Evolutionary conservation across 2,888 invertebrate species (phyloP).

Genomic region (Tenthredo notha): DNA sequence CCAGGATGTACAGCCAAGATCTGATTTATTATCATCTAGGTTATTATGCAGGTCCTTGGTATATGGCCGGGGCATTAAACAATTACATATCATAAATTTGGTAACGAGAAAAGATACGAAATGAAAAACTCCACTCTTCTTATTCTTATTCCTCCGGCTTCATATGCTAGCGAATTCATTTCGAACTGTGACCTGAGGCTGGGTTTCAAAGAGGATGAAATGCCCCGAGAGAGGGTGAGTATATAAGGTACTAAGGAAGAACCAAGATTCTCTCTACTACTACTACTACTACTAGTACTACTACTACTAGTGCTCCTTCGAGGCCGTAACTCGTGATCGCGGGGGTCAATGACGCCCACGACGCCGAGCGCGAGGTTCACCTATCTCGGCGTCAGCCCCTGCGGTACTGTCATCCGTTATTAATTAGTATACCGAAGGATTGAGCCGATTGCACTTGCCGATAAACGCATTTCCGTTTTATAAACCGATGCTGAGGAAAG

Average conservation of each 20-base stretch:
- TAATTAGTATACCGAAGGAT: conserved; percentile 55
- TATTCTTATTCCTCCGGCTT: neutral
- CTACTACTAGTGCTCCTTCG: neutral
- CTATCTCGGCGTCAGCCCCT: conserved; percentile 49
- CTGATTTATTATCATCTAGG: conserved; percentile 27
- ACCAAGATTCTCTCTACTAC: conserved; percentile 5
- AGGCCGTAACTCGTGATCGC: conserved; percentile 50
- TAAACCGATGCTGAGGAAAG: neutral
- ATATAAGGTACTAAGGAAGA: conserved; percentile 17
- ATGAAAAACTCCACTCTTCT: conserved; percentile 19
- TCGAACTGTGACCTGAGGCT: conserved; percentile 20
- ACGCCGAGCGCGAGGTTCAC: conserved; percentile 43
- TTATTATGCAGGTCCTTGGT: neutral
- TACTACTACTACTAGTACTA: neutral
- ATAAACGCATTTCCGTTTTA: conserved; percentile 30
- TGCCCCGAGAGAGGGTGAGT: conserved; percentile 14
- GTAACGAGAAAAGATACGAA: conserved; percentile 9
- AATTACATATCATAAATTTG: conserved; percentile 26
- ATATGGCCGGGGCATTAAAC: conserved; percentile 12
- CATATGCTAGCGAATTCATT: conserved; percentile 2
- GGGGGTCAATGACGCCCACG: conserved; percentile 59
- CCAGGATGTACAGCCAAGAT: neutral
- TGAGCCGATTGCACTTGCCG: conserved; percentile 24
- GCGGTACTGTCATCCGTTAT: conserved; percentile 55
- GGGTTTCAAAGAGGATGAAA: neutral